Evolutionary conservation across 2,797 vertebrate species (phyloP).

Genomic region (Scleropages formosus): DNA sequence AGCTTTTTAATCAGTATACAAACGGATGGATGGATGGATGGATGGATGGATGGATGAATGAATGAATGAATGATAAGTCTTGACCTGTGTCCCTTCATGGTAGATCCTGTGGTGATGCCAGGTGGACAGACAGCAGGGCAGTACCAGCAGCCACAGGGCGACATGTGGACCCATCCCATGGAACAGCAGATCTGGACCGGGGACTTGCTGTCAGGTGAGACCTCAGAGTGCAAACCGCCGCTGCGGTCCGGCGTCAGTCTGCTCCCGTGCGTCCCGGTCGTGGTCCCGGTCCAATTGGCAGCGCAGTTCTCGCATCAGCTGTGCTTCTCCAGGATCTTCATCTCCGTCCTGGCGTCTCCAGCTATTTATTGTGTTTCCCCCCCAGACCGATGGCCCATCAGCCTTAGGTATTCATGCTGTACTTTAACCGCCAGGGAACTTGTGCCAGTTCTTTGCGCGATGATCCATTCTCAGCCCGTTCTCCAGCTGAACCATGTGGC

Average conservation of each 20-base stretch:
- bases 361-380: too few species aligned
- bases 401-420: too few species aligned
- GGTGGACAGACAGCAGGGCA: slow-evolving; percentile 38
- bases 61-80: background rate
- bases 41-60: too few species aligned
- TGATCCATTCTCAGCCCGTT: too few species aligned
- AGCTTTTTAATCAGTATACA: too few species aligned
- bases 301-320: background rate
- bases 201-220: slow-evolving; percentile 68
- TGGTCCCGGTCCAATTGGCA: background rate
- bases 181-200: slow-evolving; percentile 61
- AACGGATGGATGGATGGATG: too few species aligned
- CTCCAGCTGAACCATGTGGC: too few species aligned
- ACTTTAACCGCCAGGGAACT: too few species aligned
- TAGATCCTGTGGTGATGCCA: slow-evolving; percentile 38
- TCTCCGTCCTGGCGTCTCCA: too few species aligned
- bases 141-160: slow-evolving; percentile 49
- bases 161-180: slow-evolving; percentile 55
- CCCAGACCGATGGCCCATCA: too few species aligned
- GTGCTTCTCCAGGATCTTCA: background rate
- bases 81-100: background rate
- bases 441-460: too few species aligned
- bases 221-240: background rate
- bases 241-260: background rate
- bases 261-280: background rate